Conservation (phyloP, 2,113 vertebrate genomes). For the Notarius quadriscutis region DNA sequence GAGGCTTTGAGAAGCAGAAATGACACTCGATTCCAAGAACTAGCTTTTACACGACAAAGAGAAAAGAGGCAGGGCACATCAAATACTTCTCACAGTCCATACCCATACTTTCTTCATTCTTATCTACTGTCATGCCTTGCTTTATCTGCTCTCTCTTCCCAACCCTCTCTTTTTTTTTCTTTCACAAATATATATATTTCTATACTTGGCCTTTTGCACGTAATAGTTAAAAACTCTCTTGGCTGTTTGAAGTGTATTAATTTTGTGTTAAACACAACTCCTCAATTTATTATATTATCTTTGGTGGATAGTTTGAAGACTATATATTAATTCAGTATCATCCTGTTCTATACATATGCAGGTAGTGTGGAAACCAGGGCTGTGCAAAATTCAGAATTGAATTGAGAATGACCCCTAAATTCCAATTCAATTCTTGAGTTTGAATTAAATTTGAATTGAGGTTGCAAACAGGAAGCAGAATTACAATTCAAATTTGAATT, state of each 20-base stretch:
- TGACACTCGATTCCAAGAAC: conserved; percentile 61
- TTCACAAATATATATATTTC: background rate
- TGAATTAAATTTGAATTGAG: too few relatives aligned
- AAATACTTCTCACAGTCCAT: conserved; percentile 25
- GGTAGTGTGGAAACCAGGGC: background rate
- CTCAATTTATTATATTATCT: background rate
- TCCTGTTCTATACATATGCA: background rate
- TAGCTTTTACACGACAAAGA: conserved; percentile 33
- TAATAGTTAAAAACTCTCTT: conserved; percentile 45
- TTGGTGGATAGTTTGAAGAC: background rate
- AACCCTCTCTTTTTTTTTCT: background rate
- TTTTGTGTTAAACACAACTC: background rate
- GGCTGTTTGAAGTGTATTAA: background rate
- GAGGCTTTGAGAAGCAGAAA: conserved; percentile 54
- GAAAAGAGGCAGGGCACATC: conserved; percentile 42
- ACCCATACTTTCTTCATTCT: background rate
- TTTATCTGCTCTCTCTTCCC: conserved; percentile 10
- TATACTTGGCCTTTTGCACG: conserved; percentile 29
- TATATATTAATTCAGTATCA: background rate
- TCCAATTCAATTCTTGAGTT: too few relatives aligned
- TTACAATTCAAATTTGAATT: too few relatives aligned
- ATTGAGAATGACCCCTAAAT: too few relatives aligned
- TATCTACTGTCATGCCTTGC: background rate
- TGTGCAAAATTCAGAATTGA: too few relatives aligned
- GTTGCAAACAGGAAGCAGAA: too few relatives aligned